A percentile compares a stretch with the other conserved stretches of the same genome.
These are phyloP conservation scores for Brachyptera risi DNA, from an alignment of 2,888 invertebrate species.

Conservation along the genomic window DNA sequence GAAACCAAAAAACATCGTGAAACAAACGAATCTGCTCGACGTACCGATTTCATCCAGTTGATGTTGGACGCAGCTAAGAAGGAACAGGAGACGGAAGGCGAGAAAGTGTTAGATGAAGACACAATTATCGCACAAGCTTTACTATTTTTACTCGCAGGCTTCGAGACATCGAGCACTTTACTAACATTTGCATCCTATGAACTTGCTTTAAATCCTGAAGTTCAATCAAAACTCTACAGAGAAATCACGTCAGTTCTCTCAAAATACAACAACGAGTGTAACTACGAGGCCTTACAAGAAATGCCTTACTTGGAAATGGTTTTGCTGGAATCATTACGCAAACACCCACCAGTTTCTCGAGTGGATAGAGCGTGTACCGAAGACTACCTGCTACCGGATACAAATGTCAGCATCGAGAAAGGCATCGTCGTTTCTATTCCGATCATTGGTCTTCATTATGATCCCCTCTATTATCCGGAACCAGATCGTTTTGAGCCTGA, in stretches of 20 bases:
- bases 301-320: slow-evolving; percentile 43
- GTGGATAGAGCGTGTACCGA: slow-evolving; percentile 54
- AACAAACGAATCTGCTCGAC: slow-evolving; percentile 34
- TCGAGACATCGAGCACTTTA: slow-evolving; percentile 57
- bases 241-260: slow-evolving; percentile 46
- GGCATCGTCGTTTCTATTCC: slow-evolving; percentile 47
- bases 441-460: slow-evolving; percentile 39
- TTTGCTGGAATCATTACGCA: slow-evolving; percentile 51
- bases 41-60: slow-evolving; percentile 50
- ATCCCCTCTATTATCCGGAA: slow-evolving; percentile 38
- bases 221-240: slow-evolving; percentile 48
- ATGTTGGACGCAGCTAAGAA: slow-evolving; percentile 48
- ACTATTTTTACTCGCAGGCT: slow-evolving; percentile 57
- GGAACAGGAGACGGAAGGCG: slow-evolving; percentile 38
- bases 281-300: slow-evolving; percentile 40
- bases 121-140: slow-evolving; percentile 55
- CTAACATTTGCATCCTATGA: slow-evolving; percentile 53
- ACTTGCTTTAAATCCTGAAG: slow-evolving; percentile 48
- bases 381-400: slow-evolving; percentile 51
- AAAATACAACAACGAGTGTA: slow-evolving; percentile 41
- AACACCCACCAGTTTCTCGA: slow-evolving; percentile 54
- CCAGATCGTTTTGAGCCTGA: slow-evolving; percentile 40
- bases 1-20: slow-evolving; percentile 34
- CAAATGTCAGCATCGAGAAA: slow-evolving; percentile 46
- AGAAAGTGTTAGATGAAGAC: slow-evolving; percentile 49